Base-by-base conservation (phyloP, 1,140 invertebrate species). In the Drosophila albomicans region DNA sequence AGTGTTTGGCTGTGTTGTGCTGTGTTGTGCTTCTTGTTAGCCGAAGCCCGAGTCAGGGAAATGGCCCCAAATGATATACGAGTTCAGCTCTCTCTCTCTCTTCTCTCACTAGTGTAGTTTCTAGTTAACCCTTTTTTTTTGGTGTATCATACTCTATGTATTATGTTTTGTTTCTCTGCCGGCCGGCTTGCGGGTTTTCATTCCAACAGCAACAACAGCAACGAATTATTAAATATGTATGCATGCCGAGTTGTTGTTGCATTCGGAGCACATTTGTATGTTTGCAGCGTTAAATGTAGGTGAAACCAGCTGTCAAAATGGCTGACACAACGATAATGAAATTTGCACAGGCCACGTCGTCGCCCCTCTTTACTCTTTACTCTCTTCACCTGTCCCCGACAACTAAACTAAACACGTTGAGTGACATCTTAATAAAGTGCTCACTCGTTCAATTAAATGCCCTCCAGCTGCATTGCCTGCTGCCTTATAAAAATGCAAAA, bases 371-470 rank as follows among this genome's bases (percentile, higher is more conserved):
- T 25, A 25, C 20, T 25, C 20, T 25, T 15, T 1, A 0, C 16
- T 20, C 20, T 25, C 20, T 3, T 25, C 20, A 25, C 20, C 20
- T 25, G 20, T 0, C 20, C 3, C 20, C 3, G 20, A 25, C 20
- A 25, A 25, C 3, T 25, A 25, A 48, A 35, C 79, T 76, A 79
- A 88, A 78, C 67, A 75, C 85, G 80, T 81, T 89, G 85, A 89
- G 85, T 88, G 85, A 88, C 85, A 89, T 88, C 88, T 88, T 88
- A 88, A 88, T 88, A 84, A 89, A 89, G 85, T 89, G 85, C 81
- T 89, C 85, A 88, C 81, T 88, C 78, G 85, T 88, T 88, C 85
- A 88, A 88, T 88, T 88, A 88, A 89, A 85, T 80, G 78, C 46
- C 69, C 67, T 38, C 25, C 59, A 59, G 79, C 66, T 64, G 61